Evolutionary conservation across 2,113 vertebrate species (phyloP).

Genomic region (Tenrec ecaudatus): DNA sequence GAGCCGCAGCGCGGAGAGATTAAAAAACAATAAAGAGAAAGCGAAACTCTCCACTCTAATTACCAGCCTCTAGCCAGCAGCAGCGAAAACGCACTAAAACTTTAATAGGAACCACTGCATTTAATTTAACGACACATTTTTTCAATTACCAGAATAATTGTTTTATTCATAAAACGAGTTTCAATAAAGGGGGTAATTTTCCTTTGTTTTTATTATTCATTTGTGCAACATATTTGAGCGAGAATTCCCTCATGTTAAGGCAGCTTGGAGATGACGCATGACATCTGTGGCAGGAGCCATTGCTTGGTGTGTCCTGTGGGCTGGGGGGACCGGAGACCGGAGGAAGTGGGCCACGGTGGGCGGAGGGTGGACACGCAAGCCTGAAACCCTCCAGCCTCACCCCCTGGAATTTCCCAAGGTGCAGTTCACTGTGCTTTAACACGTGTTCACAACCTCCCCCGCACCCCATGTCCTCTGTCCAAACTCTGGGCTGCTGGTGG

Average conservation of each 20-base stretch:
- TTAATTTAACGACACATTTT: conserved; percentile 94
- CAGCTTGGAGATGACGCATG: conserved; percentile 61
- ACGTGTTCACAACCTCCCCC: background rate
- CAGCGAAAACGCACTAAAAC: conserved; percentile 90
- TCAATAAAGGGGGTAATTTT: conserved; percentile 91
- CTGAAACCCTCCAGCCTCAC: accelerated
- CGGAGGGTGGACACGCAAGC: background rate
- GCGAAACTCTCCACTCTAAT: conserved; percentile 89
- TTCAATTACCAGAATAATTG: conserved; percentile 94
- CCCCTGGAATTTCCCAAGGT: background rate
- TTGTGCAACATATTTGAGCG: conserved; percentile 85
- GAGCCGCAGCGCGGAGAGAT: conserved; percentile 88
- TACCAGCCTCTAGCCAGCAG: conserved; percentile 89
- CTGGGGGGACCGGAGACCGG: background rate
- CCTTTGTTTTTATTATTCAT: conserved; percentile 91
- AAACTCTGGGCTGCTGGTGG: background rate
- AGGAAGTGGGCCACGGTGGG: background rate
- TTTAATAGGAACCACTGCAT: conserved; percentile 93
- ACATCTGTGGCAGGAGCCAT: conserved; percentile 48
- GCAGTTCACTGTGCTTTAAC: background rate
- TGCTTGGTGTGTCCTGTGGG: too few species aligned
- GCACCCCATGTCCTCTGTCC: background rate
- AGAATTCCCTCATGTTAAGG: conserved; percentile 68
- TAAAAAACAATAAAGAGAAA: conserved; percentile 92
- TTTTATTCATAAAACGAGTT: conserved; percentile 92